Base-by-base conservation (phyloP, 2,113 vertebrate species). In the Coptodon bakossiorum region DNA sequence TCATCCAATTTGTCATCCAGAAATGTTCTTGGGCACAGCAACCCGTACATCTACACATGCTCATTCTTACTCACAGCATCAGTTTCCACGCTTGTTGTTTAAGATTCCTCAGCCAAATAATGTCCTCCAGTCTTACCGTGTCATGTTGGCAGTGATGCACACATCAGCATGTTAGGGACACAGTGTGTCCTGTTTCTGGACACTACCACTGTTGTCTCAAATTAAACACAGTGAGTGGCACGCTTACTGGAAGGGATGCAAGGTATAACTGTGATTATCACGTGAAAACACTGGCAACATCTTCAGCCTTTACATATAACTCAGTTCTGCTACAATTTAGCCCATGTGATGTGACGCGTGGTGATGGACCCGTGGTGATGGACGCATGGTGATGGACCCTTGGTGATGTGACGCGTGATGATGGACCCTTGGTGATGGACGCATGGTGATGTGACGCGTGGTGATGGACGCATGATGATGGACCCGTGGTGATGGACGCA, bases 401-500 rank as follows among this genome's bases (percentile, higher is more conserved):
- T 22, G 22, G 22, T 22, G 22, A 22, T 22, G 22, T 22, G 36
- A 38, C 2, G 3, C 2, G 3, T 4, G 3, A 7, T 34, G 34
- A 34, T 34, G 34, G 34, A 34, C 2, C 1, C 6, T 2, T 34
- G 34, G 3, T 48, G n/a, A 53, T 22, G 9, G 50, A 16, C 0
- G 1, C 3, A 0, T 6, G 6, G 0, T 3, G 52, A 22, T 54
- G 8, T n/a, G 12, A 13, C 0, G 0, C 1, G 0, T 0, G 0
- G 2, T 43, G 40, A 12, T 40, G 3, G 16, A 50, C 1, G 0
- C 16, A 1, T 0, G 1, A 1, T 19, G 16, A 19, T 1, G 7
- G 16, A 19, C 0, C 1, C 7, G 0, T 2, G 3, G 0, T 43
- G 12, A 43, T 6, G 1, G 40, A 43, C 1, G 5, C 2, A 2